These are phyloP conservation scores for Emmelina monodactyla DNA, from an alignment of 2,888 invertebrate species.

Conservation along the genomic window DNA sequence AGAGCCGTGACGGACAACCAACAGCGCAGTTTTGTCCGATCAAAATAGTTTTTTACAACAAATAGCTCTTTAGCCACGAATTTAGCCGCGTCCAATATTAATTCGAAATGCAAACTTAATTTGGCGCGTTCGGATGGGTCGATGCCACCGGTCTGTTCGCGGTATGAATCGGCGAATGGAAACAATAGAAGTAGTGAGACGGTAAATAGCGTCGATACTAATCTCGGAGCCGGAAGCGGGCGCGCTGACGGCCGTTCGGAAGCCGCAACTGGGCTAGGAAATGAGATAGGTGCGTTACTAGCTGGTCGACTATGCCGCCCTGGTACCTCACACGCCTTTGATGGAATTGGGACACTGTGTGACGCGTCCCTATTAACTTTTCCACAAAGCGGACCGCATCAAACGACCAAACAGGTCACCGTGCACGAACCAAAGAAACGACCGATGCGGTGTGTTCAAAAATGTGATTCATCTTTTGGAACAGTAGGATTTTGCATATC, in stretches of 20 bases:
- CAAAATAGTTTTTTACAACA: slow-evolving; percentile 6
- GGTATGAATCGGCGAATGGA: slow-evolving; percentile 38
- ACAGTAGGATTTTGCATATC: slow-evolving; percentile 32
- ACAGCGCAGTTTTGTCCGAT: slow-evolving; percentile 21
- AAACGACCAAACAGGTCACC: neutral
- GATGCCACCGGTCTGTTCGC: slow-evolving; percentile 12
- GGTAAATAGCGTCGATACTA: slow-evolving; percentile 60
- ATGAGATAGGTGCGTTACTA: slow-evolving; percentile 59
- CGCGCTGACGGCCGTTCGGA: slow-evolving; percentile 57
- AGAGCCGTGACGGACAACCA: slow-evolving; percentile 52
- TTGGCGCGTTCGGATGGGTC: slow-evolving; percentile 14
- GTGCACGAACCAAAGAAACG: neutral
- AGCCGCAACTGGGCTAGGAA: slow-evolving; percentile 63
- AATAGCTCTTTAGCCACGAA: neutral
- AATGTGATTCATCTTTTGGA: neutral
- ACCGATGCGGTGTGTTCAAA: slow-evolving; percentile 1
- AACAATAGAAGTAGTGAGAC: slow-evolving; percentile 47
- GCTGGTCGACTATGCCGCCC: slow-evolving; percentile 30
- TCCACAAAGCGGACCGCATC: slow-evolving; percentile 3
- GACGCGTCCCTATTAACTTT: slow-evolving; percentile 14
- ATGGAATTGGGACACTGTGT: slow-evolving; percentile 36
- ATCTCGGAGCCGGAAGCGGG: slow-evolving; percentile 60
- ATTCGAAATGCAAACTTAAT: slow-evolving; percentile 17
- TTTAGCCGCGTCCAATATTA: neutral
- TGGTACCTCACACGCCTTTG: slow-evolving; percentile 27